A percentile compares a stretch with the other conserved stretches of the same genome.
phyloP scores from a whole-genome alignment of 2,888 invertebrate genomes.

The Drosophila silvestris region DNA sequence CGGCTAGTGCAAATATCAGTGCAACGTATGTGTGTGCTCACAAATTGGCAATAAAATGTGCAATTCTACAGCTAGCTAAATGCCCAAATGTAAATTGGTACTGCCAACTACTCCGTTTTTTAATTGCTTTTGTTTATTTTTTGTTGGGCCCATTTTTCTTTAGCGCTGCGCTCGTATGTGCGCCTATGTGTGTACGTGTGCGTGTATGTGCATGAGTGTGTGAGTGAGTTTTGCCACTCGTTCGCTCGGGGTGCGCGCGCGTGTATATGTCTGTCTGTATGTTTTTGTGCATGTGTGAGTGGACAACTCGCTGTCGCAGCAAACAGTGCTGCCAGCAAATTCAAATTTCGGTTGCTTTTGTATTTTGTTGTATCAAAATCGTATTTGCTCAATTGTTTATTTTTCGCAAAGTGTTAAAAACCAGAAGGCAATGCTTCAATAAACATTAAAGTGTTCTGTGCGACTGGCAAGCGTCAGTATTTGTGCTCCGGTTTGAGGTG shows the following conservation, averaged over 20 bases:
- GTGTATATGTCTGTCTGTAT: conserved; percentile 64
- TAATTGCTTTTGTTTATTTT: conserved; percentile 84
- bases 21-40: conserved; percentile 41
- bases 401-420: neutral
- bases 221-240: conserved; percentile 68
- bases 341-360: conserved; percentile 18
- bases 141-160: conserved; percentile 82
- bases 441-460: neutral
- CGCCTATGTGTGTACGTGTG: conserved; percentile 52
- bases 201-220: conserved; percentile 52
- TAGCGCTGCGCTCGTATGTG: conserved; percentile 71
- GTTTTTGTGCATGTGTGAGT: conserved; percentile 40
- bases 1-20: conserved; percentile 43
- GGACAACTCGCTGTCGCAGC: conserved; percentile 48
- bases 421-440: neutral
- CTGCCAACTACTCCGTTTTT: conserved; percentile 73
- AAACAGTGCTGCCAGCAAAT: conserved; percentile 52
- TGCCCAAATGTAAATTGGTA: conserved; percentile 70
- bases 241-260: conserved; percentile 69
- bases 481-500: conserved; percentile 44
- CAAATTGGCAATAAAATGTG: conserved; percentile 61
- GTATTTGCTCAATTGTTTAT: neutral
- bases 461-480: conserved; percentile 24
- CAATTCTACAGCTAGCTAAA: conserved; percentile 50
- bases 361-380: conserved; percentile 5